These are phyloP conservation scores for Micromussa lordhowensis DNA, from an alignment of 92 coral and sea anemone species.

Conservation along the genomic window DNA sequence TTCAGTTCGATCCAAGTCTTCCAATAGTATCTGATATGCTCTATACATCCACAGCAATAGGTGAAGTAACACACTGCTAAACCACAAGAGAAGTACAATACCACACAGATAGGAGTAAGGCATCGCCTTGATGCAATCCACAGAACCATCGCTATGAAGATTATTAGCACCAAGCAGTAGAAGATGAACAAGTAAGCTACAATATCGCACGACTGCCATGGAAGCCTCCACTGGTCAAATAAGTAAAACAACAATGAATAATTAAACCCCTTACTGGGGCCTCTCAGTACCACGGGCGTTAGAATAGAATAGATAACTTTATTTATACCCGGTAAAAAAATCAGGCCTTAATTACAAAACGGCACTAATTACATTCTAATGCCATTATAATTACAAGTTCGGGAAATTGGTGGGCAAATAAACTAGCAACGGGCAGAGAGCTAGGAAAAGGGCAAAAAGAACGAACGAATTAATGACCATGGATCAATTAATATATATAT, in stretches of 20 bases:
- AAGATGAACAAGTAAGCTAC: slow-evolving; percentile 60
- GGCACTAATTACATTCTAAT: no score
- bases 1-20: slow-evolving; percentile 59
- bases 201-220: slow-evolving; percentile 64
- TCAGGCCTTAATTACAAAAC: no score
- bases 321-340: no score
- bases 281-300: no score
- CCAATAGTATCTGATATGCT: slow-evolving; percentile 62
- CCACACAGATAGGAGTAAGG: slow-evolving; percentile 63
- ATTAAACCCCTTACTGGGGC: no score
- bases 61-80: slow-evolving; percentile 69
- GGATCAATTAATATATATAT: no score
- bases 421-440: no score
- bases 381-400: no score
- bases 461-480: no score
- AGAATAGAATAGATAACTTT: no score
- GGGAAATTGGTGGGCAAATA: no score
- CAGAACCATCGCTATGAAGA: slow-evolving; percentile 69
- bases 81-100: slow-evolving; percentile 68
- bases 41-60: slow-evolving; percentile 77
- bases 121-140: slow-evolving; percentile 76
- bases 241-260: not conserved
- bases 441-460: no score
- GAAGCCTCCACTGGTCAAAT: slow-evolving; percentile 69
- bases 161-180: slow-evolving; percentile 62